Base-by-base conservation (phyloP, 2,888 invertebrate genomes). In the Rutpela maculata region DNA sequence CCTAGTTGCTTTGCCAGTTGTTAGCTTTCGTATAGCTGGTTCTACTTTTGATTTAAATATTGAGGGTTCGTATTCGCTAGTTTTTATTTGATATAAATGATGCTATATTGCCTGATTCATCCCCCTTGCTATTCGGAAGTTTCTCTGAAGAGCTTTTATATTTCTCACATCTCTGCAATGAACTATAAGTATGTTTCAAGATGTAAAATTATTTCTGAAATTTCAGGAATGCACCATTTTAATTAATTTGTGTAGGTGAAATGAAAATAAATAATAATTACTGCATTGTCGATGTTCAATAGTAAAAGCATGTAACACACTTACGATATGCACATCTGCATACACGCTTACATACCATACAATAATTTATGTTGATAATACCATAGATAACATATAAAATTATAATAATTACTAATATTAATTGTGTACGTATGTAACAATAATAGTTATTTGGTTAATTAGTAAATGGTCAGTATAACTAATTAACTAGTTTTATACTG, bases 381-480 rank as follows among this genome's bases (percentile, higher is more conserved):
- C 10, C 17, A 63, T 7, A 63, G 17, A 63, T 63, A 63, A n/a
- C n/a, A 62, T 17, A 31, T n/a, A 63, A 63, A 17, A 63, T 63
- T 31, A 7, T 31, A 63, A 35, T 31, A 26, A 50, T n/a, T 17
- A n/a, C n/a, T 50, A 50, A 50, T n/a, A n/a, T 50, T 2, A n/a
- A n/a, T 50, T n/a, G 4, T 50, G n/a, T 50, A 6, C n/a, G 50
- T 50, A 15, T 50, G 7, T 50, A 50, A n/a, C 5, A 15, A 50
- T 4, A 15, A 50, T 50, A 50, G n/a, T n/a, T n/a, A 50, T 50
- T 50, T 15, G n/a, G n/a, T n/a, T 50, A 50, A n/a, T 50, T 50
- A 4, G 4, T 50, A n/a, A 50, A 43, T 15, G 12, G 4, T 17
- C 17, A 50, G 4, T 50, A n/a, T 50, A 50, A 50, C 50, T 50